These are phyloP conservation scores for Prenolepis imparis DNA, from an alignment of 2,888 invertebrate species.

Conservation along the genomic window DNA sequence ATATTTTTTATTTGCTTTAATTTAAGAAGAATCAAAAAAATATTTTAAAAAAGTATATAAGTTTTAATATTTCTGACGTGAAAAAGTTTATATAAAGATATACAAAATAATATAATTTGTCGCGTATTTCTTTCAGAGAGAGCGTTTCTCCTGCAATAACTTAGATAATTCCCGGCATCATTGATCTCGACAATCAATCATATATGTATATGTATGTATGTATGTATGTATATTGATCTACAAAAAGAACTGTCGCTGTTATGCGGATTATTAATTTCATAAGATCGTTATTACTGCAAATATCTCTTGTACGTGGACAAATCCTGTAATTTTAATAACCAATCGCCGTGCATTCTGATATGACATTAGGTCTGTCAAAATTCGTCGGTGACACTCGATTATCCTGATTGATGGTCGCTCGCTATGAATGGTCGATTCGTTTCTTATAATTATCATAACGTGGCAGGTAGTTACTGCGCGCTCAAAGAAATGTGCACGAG, in stretches of 20 bases:
- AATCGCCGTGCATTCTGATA: not conserved
- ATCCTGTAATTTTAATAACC: conserved; percentile 26
- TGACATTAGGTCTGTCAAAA: conserved; percentile 32
- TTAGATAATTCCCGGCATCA: not conserved
- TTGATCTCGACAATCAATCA: conserved; percentile 13
- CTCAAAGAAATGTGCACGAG: conserved; percentile 26
- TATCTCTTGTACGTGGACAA: not conserved
- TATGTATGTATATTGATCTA: not conserved
- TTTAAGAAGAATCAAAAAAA: not conserved
- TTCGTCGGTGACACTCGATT: conserved; percentile 48
- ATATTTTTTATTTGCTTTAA: not conserved
- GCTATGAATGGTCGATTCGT: conserved; percentile 62
- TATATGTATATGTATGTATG: too few relatives aligned
- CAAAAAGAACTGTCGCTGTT: not conserved
- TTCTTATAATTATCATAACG: conserved; percentile 72
- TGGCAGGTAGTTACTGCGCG: conserved; percentile 47
- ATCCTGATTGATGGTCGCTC: conserved; percentile 61
- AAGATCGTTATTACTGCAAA: not conserved
- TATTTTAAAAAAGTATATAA: not conserved
- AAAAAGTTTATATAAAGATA: not conserved
- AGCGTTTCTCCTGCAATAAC: not conserved
- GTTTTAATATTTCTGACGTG: not conserved
- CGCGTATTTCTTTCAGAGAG: not conserved
- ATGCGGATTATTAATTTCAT: not conserved
- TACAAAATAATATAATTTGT: not conserved